A percentile compares a stretch with the other conserved stretches of the same genome.
These are phyloP conservation scores for Sebastes miniatus DNA, from an alignment of 2,797 vertebrate species.

Conservation along the genomic window DNA sequence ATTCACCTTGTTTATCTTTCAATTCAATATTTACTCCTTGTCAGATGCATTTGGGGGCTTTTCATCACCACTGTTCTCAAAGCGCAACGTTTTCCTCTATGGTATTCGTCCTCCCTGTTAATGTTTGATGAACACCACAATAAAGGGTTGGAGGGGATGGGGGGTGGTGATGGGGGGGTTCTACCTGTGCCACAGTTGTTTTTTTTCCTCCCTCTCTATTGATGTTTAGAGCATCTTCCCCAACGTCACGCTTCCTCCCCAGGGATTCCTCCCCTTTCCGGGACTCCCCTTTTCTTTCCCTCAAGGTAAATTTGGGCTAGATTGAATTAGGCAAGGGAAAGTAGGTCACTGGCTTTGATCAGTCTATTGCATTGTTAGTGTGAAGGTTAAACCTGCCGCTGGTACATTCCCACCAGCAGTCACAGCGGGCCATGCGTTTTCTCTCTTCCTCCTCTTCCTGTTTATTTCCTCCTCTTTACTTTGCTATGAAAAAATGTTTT, in stretches of 20 bases:
- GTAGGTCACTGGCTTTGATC: constrained; percentile 78
- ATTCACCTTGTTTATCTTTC: constrained; percentile 82
- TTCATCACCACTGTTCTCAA: constrained; percentile 78
- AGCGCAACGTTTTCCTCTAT: constrained; percentile 59
- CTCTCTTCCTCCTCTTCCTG: not conserved
- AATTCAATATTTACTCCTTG: constrained; percentile 84
- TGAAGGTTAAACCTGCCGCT: constrained; percentile 62
- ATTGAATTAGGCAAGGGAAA: constrained; percentile 72
- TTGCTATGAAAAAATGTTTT: constrained; percentile 7
- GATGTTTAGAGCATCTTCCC: constrained; percentile 55
- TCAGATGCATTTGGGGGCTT: constrained; percentile 81
- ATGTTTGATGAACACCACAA: constrained; percentile 79
- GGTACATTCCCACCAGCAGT: constrained; percentile 27
- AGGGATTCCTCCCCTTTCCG: constrained; percentile 48
- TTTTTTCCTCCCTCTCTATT: constrained; percentile 39
- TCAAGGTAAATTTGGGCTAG: constrained; percentile 67
- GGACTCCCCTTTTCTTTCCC: constrained; percentile 53
- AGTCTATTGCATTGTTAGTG: constrained; percentile 53
- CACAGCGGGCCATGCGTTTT: not conserved
- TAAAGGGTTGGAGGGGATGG: constrained; percentile 24
- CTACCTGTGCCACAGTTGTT: constrained; percentile 57
- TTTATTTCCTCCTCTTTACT: constrained; percentile 5
- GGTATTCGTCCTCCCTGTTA: constrained; percentile 66
- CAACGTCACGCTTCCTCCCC: constrained; percentile 45
- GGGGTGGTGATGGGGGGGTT: not conserved